Base-by-base conservation (phyloP, 2,888 invertebrate genomes). In the Serripes groenlandicus region DNA sequence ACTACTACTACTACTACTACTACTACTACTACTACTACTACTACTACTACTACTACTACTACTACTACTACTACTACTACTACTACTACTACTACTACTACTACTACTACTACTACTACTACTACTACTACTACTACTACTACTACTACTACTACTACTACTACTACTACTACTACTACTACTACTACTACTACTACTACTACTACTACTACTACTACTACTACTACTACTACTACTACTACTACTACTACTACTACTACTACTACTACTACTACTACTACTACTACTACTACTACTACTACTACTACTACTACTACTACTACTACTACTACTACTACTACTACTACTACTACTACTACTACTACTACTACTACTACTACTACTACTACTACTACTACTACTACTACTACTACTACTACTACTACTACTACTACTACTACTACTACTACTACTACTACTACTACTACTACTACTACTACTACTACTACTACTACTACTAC, bases 341-440 rank as follows among this genome's bases (percentile, higher is more conserved):
- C 60, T 60, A 26, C 60, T 60, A 60, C 60, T 60, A 60, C 60
- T 60, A 60, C 60, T 60, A 60, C 60, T 60, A 60, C 60, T 60
- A 60, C 60, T 60, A 60, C 60, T 60, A 60, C 60, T 60, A 60
- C 60, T 60, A 26, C 60, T 60, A 60, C 60, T 60, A 60, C 60
- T 60, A 18, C 60, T 60, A 60, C 60, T 60, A 60, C 60, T 60
- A 60, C 60, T 60, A 60, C 60, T 60, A 60, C 60, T 60, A 7
- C 60, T 60, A 26, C 60, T 60, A 60, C 60, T 60, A 60, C 60
- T 60, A 60, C 60, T 60, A 26, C 60, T 60, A 26, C 60, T 60
- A 60, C 60, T 60, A 60, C 60, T 60, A 60, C 60, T 60, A 60
- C 60, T 60, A 60, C 60, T 60, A 60, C 60, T 60, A 60, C 60